phyloP scores from a whole-genome alignment of 2,888 invertebrate species.

The Eurytoma californica region DNA sequence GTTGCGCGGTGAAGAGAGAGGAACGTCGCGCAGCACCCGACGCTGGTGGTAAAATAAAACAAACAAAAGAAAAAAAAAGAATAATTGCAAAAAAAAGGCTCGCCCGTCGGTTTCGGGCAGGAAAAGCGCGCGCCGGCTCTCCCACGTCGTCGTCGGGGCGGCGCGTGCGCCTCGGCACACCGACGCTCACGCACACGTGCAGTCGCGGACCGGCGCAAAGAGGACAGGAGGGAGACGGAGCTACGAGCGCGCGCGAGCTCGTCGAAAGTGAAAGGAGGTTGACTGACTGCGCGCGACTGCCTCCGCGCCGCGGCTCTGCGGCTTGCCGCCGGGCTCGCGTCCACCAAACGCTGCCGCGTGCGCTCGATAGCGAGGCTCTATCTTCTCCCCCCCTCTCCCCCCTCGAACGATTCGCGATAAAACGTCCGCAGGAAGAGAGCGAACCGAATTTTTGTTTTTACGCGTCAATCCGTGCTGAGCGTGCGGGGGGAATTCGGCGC shows the following conservation, averaged over 20 bases:
- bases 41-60: too few species aligned
- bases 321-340: conserved; percentile 54
- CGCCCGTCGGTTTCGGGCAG: too few species aligned
- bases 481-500: background rate
- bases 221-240: conserved; percentile 32
- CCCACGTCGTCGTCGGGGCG: background rate
- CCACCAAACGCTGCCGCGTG: background rate
- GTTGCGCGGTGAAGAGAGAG: too few species aligned
- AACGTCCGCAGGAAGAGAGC: background rate
- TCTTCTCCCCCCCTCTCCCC: background rate
- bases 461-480: too few species aligned
- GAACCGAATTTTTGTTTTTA: background rate
- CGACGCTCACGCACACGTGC: background rate
- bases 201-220: conserved; percentile 17
- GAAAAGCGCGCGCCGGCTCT: background rate
- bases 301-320: conserved; percentile 29
- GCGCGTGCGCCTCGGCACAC: conserved; percentile 16
- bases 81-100: too few species aligned
- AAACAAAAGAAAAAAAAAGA: too few species aligned
- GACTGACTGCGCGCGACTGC: conserved; percentile 60
- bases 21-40: too few species aligned
- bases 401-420: background rate
- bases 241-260: conserved; percentile 66
- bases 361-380: background rate
- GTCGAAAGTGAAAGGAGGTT: conserved; percentile 76